A percentile compares a stretch with the other conserved stretches of the same genome.
These are phyloP conservation scores for Clarias gariepinus DNA, from an alignment of 2,113 vertebrate genomes.

Conservation along the genomic window DNA sequence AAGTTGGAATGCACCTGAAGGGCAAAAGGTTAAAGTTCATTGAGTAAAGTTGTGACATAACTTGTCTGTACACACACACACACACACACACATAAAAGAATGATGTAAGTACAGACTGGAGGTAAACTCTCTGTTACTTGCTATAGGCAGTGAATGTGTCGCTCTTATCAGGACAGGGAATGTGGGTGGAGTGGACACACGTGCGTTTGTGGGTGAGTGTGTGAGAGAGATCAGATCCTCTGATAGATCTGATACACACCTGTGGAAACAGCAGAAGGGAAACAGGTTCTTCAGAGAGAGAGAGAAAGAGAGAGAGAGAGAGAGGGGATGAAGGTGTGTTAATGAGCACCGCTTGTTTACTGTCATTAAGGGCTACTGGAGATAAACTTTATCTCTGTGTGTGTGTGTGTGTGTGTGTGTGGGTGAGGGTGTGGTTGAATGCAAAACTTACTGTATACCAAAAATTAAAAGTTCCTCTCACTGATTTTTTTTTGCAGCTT, in stretches of 20 bases:
- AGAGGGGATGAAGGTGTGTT: constrained; percentile 18
- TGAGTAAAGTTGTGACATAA: constrained; percentile 28
- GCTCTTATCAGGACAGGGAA: constrained; percentile 34
- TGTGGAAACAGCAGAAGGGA: constrained; percentile 2
- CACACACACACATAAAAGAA: background rate
- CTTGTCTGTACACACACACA: constrained; percentile 1
- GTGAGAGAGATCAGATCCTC: constrained; percentile 5
- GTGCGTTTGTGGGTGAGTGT: constrained; percentile 22
- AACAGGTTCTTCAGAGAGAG: constrained; percentile 32
- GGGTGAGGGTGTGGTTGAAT: background rate
- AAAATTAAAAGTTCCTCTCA: background rate
- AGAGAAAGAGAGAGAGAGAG: constrained; percentile 24
- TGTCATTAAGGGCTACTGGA: constrained; percentile 24
- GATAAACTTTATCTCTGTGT: background rate
- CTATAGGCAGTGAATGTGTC: background rate
- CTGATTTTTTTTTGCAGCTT: background rate
- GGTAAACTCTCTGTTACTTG: background rate
- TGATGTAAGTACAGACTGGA: background rate
- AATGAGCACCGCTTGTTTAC: constrained; percentile 36
- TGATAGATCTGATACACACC: constrained; percentile 32
- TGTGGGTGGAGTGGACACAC: constrained; percentile 9
- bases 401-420: constrained; percentile 9
- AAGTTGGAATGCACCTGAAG: constrained; percentile 46
- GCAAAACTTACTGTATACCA: background rate
- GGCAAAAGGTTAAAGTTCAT: constrained; percentile 45